phyloP scores from a whole-genome alignment of 2,888 invertebrate species.

The Spisula solida region DNA sequence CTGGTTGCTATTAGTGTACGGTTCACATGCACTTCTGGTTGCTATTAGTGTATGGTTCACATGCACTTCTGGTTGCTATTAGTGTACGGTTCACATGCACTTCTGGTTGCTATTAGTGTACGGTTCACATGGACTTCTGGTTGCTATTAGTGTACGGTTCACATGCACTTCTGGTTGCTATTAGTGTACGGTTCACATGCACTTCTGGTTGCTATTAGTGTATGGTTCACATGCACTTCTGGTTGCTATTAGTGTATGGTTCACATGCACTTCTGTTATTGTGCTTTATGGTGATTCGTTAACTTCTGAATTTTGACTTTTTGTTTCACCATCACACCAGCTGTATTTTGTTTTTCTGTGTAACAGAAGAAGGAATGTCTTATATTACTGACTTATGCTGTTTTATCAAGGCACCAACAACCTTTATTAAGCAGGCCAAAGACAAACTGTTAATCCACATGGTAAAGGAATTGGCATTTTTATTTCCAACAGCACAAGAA shows the following conservation, averaged over 20 bases:
- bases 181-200: slow-evolving; percentile 8
- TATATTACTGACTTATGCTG: not conserved
- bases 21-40: too few relatives aligned
- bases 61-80: not conserved
- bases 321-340: too few relatives aligned
- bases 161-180: slow-evolving; percentile 9
- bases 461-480: too few relatives aligned
- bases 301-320: not conserved
- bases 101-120: slow-evolving; percentile 9
- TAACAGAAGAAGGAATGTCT: not conserved
- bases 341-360: too few relatives aligned
- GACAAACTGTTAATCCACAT: too few relatives aligned
- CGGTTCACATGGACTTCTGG: not conserved
- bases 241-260: not conserved
- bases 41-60: not conserved
- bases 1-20: too few relatives aligned
- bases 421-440: not conserved
- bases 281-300: not conserved
- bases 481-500: too few relatives aligned
- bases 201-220: not conserved
- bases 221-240: too few relatives aligned
- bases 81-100: too few relatives aligned
- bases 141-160: too few relatives aligned
- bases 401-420: not conserved
- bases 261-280: not conserved